These are phyloP conservation scores for Lepidothrix coronata DNA, from an alignment of 2,113 vertebrate species.

Conservation along the genomic window DNA sequence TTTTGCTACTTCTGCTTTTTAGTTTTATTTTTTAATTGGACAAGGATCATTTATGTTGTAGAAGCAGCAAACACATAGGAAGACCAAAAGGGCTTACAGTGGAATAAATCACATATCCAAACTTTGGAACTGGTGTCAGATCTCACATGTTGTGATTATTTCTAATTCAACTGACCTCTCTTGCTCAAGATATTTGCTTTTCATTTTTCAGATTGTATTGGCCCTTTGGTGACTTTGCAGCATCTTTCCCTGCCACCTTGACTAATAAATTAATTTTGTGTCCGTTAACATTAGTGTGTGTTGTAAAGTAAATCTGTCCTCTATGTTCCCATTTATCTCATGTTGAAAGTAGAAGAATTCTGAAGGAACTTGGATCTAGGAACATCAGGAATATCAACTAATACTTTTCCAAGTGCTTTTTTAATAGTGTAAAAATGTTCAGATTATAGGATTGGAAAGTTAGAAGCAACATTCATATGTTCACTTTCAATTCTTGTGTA, in stretches of 20 bases:
- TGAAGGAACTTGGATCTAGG: not conserved
- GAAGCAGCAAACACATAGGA: not conserved
- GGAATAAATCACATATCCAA: not conserved
- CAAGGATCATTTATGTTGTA: not conserved
- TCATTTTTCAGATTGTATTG: not conserved
- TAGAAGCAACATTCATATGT: not conserved
- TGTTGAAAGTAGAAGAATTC: not conserved
- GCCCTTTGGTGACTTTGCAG: not conserved
- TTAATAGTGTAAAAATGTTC: not conserved
- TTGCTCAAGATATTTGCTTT: not conserved
- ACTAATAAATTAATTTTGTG: not conserved
- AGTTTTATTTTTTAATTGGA: not conserved
- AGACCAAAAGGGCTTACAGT: not conserved
- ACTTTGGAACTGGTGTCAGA: fast-evolving
- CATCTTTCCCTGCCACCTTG: not conserved
- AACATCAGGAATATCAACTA: not conserved
- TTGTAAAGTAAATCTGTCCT: not conserved
- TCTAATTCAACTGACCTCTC: not conserved
- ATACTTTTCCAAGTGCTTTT: not conserved
- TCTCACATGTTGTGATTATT: not conserved
- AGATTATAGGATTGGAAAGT: not conserved
- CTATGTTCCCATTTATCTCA: not conserved
- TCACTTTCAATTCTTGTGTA: not conserved
- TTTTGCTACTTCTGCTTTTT: not conserved
- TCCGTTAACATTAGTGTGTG: not conserved